Percentiles rank a stretch among this genome's conserved stretches.
Evolutionary conservation across 2,113 vertebrate species (phyloP).

Genomic region (Rhea pennata): DNA sequence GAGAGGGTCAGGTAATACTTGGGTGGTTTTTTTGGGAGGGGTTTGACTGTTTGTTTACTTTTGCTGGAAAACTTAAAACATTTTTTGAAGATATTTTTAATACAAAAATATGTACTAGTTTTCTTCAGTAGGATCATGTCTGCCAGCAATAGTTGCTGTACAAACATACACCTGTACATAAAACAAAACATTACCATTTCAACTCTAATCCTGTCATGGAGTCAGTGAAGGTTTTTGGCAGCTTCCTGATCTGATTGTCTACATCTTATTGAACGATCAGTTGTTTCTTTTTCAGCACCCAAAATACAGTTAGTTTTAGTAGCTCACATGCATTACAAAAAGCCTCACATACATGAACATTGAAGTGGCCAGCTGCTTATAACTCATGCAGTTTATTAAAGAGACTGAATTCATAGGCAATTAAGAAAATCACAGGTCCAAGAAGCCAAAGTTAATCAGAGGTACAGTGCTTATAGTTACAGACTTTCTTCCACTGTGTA

Average conservation of each 20-base stretch:
- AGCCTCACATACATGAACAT: not conserved
- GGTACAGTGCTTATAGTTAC: not conserved
- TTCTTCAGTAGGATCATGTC: not conserved
- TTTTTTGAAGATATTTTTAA: not conserved
- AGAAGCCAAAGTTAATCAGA: not conserved
- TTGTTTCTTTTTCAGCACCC: not conserved
- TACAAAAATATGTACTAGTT: not conserved
- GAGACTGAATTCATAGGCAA: not conserved
- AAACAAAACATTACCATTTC: not conserved
- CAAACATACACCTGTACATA: not conserved
- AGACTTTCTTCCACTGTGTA: not conserved
- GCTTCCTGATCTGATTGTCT: not conserved
- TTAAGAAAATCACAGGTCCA: not conserved
- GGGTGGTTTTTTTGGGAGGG: not conserved
- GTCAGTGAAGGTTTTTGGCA: not conserved
- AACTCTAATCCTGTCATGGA: not conserved
- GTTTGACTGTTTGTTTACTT: not conserved
- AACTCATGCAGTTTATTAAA: slow-evolving; percentile 58
- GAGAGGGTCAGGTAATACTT: not conserved
- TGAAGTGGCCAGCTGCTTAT: slow-evolving; percentile 21
- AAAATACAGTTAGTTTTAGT: not conserved
- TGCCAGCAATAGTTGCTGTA: not conserved
- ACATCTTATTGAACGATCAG: not conserved
- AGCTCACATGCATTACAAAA: not conserved
- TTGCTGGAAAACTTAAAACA: not conserved